Conservation (phyloP, 2,888 invertebrate genomes). For the Yponomeuta cagnagella region DNA sequence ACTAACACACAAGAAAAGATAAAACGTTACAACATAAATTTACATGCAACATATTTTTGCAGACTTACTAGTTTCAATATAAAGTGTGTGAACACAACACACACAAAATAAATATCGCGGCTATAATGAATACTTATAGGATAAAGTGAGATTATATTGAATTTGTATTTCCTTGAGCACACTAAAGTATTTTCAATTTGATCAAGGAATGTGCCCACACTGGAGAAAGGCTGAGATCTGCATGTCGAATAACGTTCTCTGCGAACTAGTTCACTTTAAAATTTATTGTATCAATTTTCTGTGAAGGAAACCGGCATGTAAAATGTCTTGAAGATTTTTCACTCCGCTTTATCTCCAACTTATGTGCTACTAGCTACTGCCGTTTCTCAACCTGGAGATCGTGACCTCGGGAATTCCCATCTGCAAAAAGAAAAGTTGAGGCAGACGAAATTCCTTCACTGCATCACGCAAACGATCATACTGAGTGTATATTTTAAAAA, state of each 20-base stretch:
- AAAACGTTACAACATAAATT: too few relatives aligned
- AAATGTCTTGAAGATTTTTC: constrained; percentile 11
- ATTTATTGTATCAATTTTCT: constrained; percentile 57
- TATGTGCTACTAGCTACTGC: not conserved
- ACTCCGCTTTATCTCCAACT: constrained; percentile 4
- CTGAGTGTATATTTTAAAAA: too few relatives aligned
- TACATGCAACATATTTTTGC: too few relatives aligned
- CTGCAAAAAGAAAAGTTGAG: not conserved
- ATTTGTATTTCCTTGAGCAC: constrained; percentile 2
- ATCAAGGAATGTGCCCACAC: constrained; percentile 46
- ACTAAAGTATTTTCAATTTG: constrained; percentile 56
- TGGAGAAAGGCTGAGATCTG: constrained; percentile 52
- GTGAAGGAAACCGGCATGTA: constrained; percentile 24
- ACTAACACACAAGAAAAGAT: too few relatives aligned
- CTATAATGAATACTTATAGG: not conserved
- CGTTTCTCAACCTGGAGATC: too few relatives aligned
- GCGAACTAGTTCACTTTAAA: constrained; percentile 41
- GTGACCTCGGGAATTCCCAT: not conserved
- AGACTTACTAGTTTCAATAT: too few relatives aligned
- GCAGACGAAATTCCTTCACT: too few relatives aligned
- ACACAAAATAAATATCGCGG: not conserved
- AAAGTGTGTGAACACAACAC: not conserved
- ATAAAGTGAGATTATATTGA: not conserved
- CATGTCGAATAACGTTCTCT: constrained; percentile 39
- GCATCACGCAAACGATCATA: too few relatives aligned